These are phyloP conservation scores for Paradoxurus hermaphroditus DNA, from an alignment of 2,113 vertebrate species.

Conservation along the genomic window DNA sequence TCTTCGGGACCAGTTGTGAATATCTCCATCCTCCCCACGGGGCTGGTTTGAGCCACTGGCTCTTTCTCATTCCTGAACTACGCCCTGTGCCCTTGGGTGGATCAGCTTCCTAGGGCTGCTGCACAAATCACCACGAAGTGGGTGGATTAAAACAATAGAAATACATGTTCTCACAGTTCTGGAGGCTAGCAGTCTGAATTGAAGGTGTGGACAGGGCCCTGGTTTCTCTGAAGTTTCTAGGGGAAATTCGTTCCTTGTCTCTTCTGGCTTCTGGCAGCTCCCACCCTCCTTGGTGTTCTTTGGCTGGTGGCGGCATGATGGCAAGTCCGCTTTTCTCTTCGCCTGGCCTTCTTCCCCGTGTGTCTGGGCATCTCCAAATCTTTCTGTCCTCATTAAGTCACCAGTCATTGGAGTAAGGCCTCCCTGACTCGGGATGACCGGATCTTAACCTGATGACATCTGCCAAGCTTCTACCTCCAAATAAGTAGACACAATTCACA, in stretches of 20 bases:
- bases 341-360: accelerated
- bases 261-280: background rate
- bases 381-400: background rate
- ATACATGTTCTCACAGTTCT: background rate
- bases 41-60: too few relatives aligned
- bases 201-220: background rate
- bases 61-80: background rate
- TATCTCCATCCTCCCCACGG: accelerated
- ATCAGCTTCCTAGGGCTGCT: background rate
- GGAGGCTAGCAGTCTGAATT: background rate
- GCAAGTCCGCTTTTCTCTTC: background rate
- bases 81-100: background rate
- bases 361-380: background rate
- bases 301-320: too few relatives aligned
- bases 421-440: background rate
- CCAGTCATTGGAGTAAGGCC: background rate
- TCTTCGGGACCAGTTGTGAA: background rate
- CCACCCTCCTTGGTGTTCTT: accelerated
- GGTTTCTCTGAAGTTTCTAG: background rate
- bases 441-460: background rate
- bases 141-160: background rate
- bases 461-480: background rate
- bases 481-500: background rate
- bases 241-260: background rate
- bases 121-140: background rate